phyloP scores from a whole-genome alignment of 2,113 vertebrate species.

The Jacana jacana region DNA sequence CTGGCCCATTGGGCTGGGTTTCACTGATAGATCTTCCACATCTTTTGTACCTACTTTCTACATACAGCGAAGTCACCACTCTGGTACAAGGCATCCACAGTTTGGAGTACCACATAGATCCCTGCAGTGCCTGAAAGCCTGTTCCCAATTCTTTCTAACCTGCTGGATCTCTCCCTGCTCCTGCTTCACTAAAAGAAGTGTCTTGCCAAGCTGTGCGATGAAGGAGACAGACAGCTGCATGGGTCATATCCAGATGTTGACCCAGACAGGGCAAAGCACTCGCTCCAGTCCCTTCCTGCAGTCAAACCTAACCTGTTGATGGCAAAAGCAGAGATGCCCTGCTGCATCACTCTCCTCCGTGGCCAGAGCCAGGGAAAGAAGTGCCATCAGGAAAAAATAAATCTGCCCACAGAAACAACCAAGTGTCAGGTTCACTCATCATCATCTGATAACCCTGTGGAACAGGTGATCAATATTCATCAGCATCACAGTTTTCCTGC shows the following conservation, averaged over 20 bases:
- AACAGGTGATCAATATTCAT: conserved; percentile 73
- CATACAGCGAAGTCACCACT: not conserved
- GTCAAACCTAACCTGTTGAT: not conserved
- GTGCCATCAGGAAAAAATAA: not conserved
- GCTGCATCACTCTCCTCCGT: not conserved
- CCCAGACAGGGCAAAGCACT: not conserved
- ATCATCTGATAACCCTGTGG: conserved; percentile 47
- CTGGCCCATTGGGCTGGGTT: rapidly evolving
- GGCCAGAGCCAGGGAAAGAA: not conserved
- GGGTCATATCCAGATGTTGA: not conserved
- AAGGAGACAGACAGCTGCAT: not conserved
- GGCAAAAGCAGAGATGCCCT: not conserved
- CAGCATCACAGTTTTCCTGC: conserved; percentile 56
- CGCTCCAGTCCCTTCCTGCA: not conserved
- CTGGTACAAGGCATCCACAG: not conserved
- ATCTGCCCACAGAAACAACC: conserved; percentile 40
- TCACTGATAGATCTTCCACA: not conserved
- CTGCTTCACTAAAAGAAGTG: not conserved
- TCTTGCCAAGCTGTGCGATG: not conserved
- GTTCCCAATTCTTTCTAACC: not conserved
- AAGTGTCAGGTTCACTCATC: conserved; percentile 47
- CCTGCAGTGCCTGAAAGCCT: not conserved
- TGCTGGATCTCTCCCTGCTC: not conserved
- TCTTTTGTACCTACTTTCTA: not conserved
- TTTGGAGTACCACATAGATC: not conserved